Evolutionary conservation across 2,113 vertebrate genomes (phyloP), one percentile per base, ranked within the genome.

Genomic region (Dermatemys mawii): DNA sequence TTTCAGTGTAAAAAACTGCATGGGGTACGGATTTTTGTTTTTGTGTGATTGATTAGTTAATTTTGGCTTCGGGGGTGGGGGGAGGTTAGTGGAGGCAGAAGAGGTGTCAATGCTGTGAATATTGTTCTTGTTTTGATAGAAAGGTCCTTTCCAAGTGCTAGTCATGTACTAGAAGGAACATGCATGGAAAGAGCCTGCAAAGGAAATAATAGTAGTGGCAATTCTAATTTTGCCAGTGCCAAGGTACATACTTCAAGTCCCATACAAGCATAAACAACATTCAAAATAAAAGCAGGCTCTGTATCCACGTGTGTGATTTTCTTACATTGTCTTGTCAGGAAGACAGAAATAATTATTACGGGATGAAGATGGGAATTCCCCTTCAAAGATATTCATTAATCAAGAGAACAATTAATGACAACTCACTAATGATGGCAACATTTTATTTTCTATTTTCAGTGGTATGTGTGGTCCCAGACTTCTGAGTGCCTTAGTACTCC

Each of bases 331-430:
- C 88, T 92, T 93, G 51, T 89, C 95, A 92, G 57, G 87, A 90
- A 91, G 89, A 83, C 90, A 94, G 95, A 94, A 96, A 95, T 94
- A 73, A 96, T 92, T 96, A 86, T 87, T 95, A 91, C 75, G 0
- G 75, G 70, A 88, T 95, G 87, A 90, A 97, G 94, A 60, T 92
- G 90, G 90, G 92, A 96, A 93, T 93, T 89, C 93, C 89, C 67
- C 60, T 88, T 97, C 73, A 53, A 91, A 90, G 83, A 92, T 88
- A 84, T 57, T 88, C 85, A 90, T 92, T 95, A 84, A 38, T 87
- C 95, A 92, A 84, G 89, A 96, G 91, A 96, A 95, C 86, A 96
- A 97, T 97, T 96, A 97, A 95, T 88, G 90, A 86, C 75, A 96
- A 83, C 81, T 91, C 85, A 81, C 70, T 81, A 55, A 91, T 82